Evolutionary conservation across 2,797 vertebrate genomes (phyloP), one percentile per base, ranked within the genome.

Genomic region (Hoplostethus atlanticus): DNA sequence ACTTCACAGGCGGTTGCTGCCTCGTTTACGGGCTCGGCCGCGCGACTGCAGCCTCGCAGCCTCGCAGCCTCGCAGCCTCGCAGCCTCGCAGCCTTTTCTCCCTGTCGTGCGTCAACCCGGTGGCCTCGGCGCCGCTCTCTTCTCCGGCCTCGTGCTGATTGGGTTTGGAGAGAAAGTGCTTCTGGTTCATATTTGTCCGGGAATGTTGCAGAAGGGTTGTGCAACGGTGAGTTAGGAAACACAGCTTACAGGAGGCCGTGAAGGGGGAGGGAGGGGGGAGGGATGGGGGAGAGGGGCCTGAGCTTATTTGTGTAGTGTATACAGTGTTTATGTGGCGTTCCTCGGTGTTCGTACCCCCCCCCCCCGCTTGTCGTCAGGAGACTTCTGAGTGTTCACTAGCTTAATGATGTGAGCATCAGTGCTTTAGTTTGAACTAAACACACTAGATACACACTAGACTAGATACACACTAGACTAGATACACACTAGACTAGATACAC

Each of bases 201-300:
- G 73, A 89, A 21, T 72, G 58, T 85, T 85, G 77, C 81, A 85
- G 80, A 83, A 87, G 55, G 15, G 47, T 86, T 89, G 83, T 58
- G 82, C 73, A 85, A 87, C 28, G 65, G 21, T 11, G 52, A 77
- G 69, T 77, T 68, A 17, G 57, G 68, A 89, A 87, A 86, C 56
- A 77, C 57, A 58, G 51, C 86, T 73, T 63, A 73, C 47, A 61
- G 40, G 75, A 70, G 78, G 73, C 68, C 67, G 73, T 64, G 21
- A 70, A 68, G 75, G 63, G 64, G 77, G 56, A 67, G 66, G 68
- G 52, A 59, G 68, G 52, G 59, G 61, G 69, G 64, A 63, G 77
- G 56, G 69, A 21, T 64, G 68, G 52, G 54, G 68, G 55, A 56
- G 61, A 51, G 51, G 21, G 21, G 21, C 21, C 21, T 1, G 21